Percentiles rank a stretch among this genome's conserved stretches.
Evolutionary conservation across 2,797 vertebrate genomes (phyloP).

Genomic region (Acestrorhynchus altus): DNA sequence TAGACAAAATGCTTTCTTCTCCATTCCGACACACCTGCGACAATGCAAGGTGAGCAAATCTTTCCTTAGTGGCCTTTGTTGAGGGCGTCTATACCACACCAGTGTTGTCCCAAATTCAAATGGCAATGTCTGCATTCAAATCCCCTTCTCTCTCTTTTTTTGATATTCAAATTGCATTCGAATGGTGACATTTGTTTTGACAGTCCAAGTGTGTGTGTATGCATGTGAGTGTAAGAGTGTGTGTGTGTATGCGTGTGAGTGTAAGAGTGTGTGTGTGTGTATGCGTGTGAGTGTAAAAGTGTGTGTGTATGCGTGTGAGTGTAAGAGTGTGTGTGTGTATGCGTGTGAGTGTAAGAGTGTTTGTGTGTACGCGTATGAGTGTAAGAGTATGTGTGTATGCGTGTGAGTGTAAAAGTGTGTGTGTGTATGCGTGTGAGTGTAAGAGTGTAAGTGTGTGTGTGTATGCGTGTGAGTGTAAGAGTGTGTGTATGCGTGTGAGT

Average conservation of each 20-base stretch:
- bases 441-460: too few species aligned
- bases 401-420: conserved; percentile 26
- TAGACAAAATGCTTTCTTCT: conserved; percentile 2
- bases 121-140: conserved; percentile 6
- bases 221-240: conserved; percentile 19
- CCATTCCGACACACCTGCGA: conserved; percentile 10
- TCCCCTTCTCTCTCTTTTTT: conserved; percentile 9
- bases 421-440: too few species aligned
- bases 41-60: neutral
- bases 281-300: too few species aligned
- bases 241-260: conserved; percentile 10
- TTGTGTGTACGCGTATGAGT: conserved; percentile 34
- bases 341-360: conserved; percentile 11
- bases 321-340: conserved; percentile 30
- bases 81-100: conserved; percentile 8
- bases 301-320: neutral
- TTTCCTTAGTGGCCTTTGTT: neutral
- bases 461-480: conserved; percentile 13
- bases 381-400: conserved; percentile 25
- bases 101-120: conserved; percentile 25
- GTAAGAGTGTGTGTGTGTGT: conserved; percentile 2
- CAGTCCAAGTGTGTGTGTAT: conserved; percentile 7
- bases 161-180: conserved; percentile 44
- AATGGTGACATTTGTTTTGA: conserved; percentile 46
- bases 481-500: too few species aligned